Percentiles rank a stretch among this genome's conserved stretches.
Conservation (phyloP, 2,888 invertebrate genomes). For the Xestia c-nigrum region DNA sequence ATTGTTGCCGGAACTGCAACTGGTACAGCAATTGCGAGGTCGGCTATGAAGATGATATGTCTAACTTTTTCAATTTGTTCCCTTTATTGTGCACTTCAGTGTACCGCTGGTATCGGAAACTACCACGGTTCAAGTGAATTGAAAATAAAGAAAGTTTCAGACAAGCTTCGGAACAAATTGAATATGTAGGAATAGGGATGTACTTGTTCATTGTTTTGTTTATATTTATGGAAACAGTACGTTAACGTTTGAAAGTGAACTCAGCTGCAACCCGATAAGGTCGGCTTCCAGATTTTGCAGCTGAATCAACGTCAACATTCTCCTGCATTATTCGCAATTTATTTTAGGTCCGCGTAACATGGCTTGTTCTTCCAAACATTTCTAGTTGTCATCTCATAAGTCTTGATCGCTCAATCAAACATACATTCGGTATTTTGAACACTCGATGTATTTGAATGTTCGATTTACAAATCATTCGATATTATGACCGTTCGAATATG, state of each 20-base stretch:
- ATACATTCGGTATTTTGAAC: no score
- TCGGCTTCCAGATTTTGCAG: neutral
- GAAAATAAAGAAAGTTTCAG: neutral
- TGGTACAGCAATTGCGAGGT: neutral
- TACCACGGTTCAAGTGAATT: slow-evolving; percentile 3
- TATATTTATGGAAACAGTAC: neutral
- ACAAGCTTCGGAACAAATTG: slow-evolving; percentile 10
- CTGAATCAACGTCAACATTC: neutral
- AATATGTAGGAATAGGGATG: neutral
- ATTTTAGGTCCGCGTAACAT: neutral
- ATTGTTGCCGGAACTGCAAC: neutral
- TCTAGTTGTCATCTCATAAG: neutral
- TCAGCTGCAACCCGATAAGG: no score
- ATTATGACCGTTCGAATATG: no score
- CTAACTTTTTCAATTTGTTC: slow-evolving; percentile 36
- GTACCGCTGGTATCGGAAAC: slow-evolving; percentile 7
- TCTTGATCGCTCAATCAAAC: no score
- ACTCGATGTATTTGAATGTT: no score
- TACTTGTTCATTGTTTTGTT: slow-evolving; percentile 1
- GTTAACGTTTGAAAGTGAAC: neutral
- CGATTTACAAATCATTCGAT: no score
- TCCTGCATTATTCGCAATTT: neutral
- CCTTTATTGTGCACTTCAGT: neutral
- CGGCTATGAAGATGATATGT: neutral
- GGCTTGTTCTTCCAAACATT: neutral